Evolutionary conservation across 2,797 vertebrate species (phyloP).

Genomic region (Prionace glauca): DNA sequence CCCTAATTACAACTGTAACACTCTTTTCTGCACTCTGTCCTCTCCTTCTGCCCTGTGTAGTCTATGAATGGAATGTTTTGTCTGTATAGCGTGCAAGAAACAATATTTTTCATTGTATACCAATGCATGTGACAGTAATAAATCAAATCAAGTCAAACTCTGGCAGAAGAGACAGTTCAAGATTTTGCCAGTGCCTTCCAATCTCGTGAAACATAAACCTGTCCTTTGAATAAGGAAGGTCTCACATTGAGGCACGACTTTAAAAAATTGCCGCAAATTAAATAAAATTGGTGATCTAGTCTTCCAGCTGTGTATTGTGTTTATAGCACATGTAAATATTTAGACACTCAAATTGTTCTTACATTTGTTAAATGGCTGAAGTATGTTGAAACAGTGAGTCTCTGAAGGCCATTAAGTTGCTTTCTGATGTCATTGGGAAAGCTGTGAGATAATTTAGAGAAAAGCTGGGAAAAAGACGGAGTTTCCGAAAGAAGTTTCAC

Average conservation of each 20-base stretch:
- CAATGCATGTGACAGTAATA: too few species aligned
- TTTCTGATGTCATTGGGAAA: slow-evolving; percentile 14
- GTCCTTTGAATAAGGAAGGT: not conserved
- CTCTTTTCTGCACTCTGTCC: too few species aligned
- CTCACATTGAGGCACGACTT: not conserved
- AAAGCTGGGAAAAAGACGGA: not conserved
- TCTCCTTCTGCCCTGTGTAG: too few species aligned
- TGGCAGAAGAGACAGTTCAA: not conserved
- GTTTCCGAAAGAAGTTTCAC: not conserved
- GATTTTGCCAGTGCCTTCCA: not conserved
- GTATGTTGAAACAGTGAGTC: not conserved
- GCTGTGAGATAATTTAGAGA: not conserved
- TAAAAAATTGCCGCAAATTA: not conserved
- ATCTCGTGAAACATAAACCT: not conserved
- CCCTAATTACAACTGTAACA: too few species aligned
- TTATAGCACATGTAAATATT: slow-evolving; percentile 18
- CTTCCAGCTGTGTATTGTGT: slow-evolving; percentile 19
- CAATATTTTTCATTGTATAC: too few species aligned
- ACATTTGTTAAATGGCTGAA: slow-evolving; percentile 20
- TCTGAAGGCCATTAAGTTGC: not conserved
- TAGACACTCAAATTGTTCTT: not conserved
- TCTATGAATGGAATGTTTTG: too few species aligned
- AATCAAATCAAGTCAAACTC: not conserved
- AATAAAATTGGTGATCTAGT: not conserved
- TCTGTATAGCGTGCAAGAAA: too few species aligned